Conservation (phyloP, 2,113 vertebrate species). For the Sisor rabdophorus region DNA sequence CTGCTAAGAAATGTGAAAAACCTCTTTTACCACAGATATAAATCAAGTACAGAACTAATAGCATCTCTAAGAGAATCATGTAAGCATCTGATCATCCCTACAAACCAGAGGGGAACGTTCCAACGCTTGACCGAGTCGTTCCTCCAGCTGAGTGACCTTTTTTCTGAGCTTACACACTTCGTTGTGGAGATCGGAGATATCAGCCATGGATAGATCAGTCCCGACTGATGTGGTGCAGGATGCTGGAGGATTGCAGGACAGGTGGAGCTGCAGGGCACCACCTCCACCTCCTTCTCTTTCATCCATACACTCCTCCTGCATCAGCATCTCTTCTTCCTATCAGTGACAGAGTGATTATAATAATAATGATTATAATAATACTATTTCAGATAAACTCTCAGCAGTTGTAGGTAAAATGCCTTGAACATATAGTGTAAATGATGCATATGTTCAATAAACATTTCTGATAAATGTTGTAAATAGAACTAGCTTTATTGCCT, state of each 20-base stretch:
- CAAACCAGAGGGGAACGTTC: not conserved
- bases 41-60: no score
- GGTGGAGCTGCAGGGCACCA: not conserved
- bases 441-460: not conserved
- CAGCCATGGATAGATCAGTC: conserved; percentile 18
- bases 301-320: not conserved
- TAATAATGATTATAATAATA: no score
- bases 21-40: no score
- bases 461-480: no score
- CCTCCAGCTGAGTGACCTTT: not conserved
- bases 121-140: not conserved
- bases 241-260: not conserved
- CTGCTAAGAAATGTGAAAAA: not conserved
- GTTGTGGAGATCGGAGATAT: not conserved
- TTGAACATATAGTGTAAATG: not conserved
- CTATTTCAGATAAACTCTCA: no score
- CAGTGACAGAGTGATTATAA: not conserved
- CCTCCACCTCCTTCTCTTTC: not conserved
- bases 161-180: conserved; percentile 16
- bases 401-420: no score
- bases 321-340: not conserved
- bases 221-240: not conserved
- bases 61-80: not conserved
- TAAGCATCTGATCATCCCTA: not conserved
- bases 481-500: no score